These are phyloP conservation scores for Corythornis cristatus DNA, from an alignment of 2,113 vertebrate genomes.

Conservation along the genomic window DNA sequence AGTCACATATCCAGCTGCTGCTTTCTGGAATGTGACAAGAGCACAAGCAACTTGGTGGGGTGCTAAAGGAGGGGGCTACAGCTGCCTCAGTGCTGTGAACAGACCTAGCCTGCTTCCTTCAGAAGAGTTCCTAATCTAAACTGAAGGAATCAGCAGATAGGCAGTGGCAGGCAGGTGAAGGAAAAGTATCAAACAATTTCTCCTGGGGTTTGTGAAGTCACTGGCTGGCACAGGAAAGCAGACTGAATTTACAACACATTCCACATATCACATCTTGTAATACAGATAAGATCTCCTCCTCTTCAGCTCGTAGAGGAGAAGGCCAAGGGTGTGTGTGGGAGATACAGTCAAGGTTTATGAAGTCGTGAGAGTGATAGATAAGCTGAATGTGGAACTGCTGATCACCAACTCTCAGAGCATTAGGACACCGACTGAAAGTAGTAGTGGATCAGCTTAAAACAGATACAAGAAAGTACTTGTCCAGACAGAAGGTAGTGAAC, in stretches of 20 bases:
- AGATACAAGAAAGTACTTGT: not conserved
- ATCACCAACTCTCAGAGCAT: not conserved
- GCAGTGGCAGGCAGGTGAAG: not conserved
- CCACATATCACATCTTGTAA: not conserved
- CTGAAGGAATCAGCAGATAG: not conserved
- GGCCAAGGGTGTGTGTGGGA: not conserved
- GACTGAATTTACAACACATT: not conserved
- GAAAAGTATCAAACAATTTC: not conserved
- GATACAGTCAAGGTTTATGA: not conserved
- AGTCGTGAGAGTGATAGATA: not conserved
- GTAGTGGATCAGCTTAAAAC: not conserved
- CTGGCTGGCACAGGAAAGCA: not conserved
- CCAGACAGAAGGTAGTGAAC: not conserved
- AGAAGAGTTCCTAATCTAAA: not conserved
- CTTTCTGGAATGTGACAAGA: not conserved
- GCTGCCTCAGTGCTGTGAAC: not conserved
- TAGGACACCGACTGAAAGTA: not conserved
- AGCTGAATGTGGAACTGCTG: not conserved
- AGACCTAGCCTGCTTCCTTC: not conserved
- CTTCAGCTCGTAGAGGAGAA: not conserved
- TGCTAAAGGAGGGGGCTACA: not conserved
- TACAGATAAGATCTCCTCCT: not conserved
- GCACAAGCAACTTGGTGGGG: not conserved
- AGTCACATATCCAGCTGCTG: not conserved
- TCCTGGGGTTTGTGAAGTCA: not conserved